phyloP scores from a whole-genome alignment of 1,140 invertebrate genomes.

The Euwallacea fornicatus region DNA sequence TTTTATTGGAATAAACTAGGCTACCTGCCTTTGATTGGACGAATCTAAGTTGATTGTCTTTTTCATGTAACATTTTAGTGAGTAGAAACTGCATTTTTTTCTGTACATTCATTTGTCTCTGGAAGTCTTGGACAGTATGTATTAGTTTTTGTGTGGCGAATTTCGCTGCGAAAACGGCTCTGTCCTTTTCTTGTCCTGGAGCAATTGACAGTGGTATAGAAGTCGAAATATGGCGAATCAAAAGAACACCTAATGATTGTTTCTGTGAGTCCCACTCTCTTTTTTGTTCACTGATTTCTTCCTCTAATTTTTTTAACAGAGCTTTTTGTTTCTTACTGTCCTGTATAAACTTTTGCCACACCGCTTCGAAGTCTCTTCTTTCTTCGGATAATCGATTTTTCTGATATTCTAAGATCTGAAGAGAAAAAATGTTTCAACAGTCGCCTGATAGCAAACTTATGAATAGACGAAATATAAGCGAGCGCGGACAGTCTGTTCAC shows the following conservation, averaged over 20 bases:
- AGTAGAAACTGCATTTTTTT: constrained; percentile 41
- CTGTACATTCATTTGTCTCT: constrained; percentile 40
- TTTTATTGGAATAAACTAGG: background rate
- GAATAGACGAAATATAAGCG: too few species aligned
- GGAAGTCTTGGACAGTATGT: constrained; percentile 42
- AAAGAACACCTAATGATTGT: constrained; percentile 23
- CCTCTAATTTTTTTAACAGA: constrained; percentile 32
- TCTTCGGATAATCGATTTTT: constrained; percentile 35
- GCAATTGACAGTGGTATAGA: too few species aligned
- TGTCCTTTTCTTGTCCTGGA: constrained; percentile 40
- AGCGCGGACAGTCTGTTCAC: too few species aligned
- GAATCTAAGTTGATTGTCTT: constrained; percentile 40
- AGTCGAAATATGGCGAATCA: too few species aligned
- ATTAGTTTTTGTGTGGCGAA: constrained; percentile 44
- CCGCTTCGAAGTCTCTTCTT: constrained; percentile 38
- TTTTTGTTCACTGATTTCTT: constrained; percentile 38
- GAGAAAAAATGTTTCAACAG: background rate
- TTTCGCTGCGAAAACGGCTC: constrained; percentile 41
- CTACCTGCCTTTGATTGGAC: constrained; percentile 32
- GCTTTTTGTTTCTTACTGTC: constrained; percentile 29
- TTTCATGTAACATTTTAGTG: constrained; percentile 41
- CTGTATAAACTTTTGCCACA: constrained; percentile 25
- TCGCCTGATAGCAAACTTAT: background rate
- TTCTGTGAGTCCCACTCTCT: constrained; percentile 39
- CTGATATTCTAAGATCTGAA: constrained; percentile 37